phyloP scores from a whole-genome alignment of 2,797 vertebrate species.

The Poecilia picta region DNA sequence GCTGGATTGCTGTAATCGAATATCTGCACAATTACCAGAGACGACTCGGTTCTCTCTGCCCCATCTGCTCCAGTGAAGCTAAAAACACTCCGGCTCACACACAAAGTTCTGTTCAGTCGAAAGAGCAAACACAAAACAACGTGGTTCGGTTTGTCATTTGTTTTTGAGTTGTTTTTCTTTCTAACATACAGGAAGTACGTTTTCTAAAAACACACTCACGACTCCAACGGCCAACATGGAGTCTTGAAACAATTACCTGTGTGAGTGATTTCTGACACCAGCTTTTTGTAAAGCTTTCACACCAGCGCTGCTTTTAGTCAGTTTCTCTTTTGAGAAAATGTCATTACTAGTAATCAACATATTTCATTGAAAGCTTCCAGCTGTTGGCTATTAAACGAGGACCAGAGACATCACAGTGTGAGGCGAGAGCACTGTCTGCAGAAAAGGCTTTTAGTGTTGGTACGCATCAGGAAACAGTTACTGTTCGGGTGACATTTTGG shows the following conservation, averaged over 20 bases:
- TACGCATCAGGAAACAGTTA: no score
- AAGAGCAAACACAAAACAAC: background rate
- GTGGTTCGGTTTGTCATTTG: background rate
- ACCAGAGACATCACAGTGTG: no score
- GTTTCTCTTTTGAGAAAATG: no score
- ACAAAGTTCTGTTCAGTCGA: background rate
- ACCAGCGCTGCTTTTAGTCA: background rate
- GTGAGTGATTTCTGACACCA: background rate
- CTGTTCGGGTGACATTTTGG: no score
- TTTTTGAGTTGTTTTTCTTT: background rate
- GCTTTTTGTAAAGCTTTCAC: background rate
- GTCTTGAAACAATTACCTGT: background rate
- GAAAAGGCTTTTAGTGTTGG: no score
- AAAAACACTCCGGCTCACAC: constrained; percentile 2
- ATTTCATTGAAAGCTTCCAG: no score
- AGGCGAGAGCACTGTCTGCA: no score
- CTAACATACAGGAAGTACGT: background rate
- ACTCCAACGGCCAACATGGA: background rate
- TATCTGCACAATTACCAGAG: background rate
- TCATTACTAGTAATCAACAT: no score
- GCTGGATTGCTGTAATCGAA: constrained; percentile 4
- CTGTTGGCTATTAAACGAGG: no score
- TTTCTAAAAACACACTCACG: background rate
- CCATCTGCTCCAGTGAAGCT: constrained; percentile 16
- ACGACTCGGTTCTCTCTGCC: constrained; percentile 5